These are phyloP conservation scores for Drosophila lacicola DNA, from an alignment of 2,888 invertebrate genomes.

Conservation along the genomic window DNA sequence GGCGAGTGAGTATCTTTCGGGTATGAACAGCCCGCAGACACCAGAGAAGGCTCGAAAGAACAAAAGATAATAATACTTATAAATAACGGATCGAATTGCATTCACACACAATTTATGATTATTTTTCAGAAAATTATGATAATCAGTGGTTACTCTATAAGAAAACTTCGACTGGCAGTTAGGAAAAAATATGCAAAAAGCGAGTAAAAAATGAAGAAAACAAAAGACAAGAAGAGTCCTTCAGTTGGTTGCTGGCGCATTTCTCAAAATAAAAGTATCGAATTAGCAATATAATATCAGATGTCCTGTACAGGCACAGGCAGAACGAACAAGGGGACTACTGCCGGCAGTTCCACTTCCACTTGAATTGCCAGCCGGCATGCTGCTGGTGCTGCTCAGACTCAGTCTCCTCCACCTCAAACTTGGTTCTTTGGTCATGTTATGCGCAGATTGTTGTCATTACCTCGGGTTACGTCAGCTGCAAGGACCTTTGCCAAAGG, in stretches of 20 bases:
- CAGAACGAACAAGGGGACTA: constrained; percentile 11
- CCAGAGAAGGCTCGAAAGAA: constrained; percentile 27
- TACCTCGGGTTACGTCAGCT: constrained; percentile 61
- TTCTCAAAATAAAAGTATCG: constrained; percentile 79
- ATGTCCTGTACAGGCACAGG: constrained; percentile 58
- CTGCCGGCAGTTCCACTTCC: constrained; percentile 65
- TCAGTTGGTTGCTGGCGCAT: constrained; percentile 49
- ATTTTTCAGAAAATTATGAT: constrained; percentile 70
- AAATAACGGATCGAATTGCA: constrained; percentile 78
- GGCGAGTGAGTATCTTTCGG: constrained; percentile 17
- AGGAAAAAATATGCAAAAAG: constrained; percentile 65
- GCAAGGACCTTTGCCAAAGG: constrained; percentile 38
- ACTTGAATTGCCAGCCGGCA: constrained; percentile 74
- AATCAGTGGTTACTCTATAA: constrained; percentile 47
- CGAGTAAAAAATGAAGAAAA: constrained; percentile 24
- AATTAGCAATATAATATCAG: constrained; percentile 83
- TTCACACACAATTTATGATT: constrained; percentile 74
- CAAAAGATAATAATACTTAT: constrained; percentile 66
- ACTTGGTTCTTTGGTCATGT: constrained; percentile 29
- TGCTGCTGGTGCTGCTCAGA: constrained; percentile 39
- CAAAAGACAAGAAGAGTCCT: constrained; percentile 29
- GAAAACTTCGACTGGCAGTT: constrained; percentile 50
- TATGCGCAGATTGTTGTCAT: constrained; percentile 56
- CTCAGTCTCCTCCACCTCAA: constrained; percentile 8
- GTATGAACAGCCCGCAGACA: constrained; percentile 65